These are phyloP conservation scores for Characodon lateralis DNA, from an alignment of 2,797 vertebrate species.

Conservation along the genomic window DNA sequence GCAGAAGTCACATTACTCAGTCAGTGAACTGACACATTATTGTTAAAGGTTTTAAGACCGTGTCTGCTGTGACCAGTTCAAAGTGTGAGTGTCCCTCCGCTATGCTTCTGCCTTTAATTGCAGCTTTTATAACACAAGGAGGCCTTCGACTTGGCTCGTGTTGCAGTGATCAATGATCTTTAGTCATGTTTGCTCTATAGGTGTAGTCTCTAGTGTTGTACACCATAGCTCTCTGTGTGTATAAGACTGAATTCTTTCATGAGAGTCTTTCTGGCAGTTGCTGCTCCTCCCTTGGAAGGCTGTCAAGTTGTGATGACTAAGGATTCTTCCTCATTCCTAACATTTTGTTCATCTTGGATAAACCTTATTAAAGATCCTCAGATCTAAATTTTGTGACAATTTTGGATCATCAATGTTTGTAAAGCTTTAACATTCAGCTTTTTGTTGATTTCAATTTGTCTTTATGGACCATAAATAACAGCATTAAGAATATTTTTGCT, in stretches of 20 bases:
- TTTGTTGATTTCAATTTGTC: background rate
- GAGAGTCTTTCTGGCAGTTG: background rate
- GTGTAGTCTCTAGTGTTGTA: background rate
- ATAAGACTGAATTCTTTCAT: background rate
- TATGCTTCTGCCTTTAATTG: slow-evolving; percentile 6
- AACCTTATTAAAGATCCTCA: background rate
- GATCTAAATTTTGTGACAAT: background rate
- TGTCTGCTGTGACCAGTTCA: slow-evolving; percentile 7
- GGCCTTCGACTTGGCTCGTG: slow-evolving; percentile 16
- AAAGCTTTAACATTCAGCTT: background rate
- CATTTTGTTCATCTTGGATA: background rate
- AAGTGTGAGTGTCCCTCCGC: slow-evolving; percentile 14
- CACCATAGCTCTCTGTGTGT: slow-evolving; percentile 19
- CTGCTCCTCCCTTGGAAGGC: slow-evolving; percentile 18
- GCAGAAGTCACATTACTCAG: slow-evolving; percentile 12
- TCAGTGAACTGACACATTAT: background rate
- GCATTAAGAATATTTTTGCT: background rate
- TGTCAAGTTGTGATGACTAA: slow-evolving; percentile 28
- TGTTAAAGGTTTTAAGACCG: background rate
- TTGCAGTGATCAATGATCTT: slow-evolving; percentile 44
- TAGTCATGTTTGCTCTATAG: slow-evolving; percentile 20
- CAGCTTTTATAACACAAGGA: slow-evolving; percentile 43
- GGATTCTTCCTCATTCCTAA: background rate
- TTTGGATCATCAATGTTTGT: background rate
- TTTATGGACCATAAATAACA: background rate